Base-by-base conservation (phyloP, 2,888 invertebrate species). In the Seira sanloemensis region DNA sequence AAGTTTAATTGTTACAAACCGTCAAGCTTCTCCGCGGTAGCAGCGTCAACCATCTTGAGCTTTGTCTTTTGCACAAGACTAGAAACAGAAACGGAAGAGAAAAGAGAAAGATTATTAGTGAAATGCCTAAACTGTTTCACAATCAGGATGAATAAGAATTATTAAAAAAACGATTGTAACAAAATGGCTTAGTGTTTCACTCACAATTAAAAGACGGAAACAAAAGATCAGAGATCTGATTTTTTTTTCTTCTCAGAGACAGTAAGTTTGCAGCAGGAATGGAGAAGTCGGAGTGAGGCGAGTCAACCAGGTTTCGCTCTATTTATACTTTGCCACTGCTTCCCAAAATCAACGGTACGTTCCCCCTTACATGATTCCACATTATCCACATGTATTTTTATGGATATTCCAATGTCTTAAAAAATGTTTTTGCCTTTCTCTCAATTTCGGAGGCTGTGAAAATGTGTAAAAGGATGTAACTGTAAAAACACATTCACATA, bases 1-100 rank as follows among this genome's bases (percentile, higher is more conserved):
- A n/a, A n/a, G n/a, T n/a, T n/a, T n/a, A n/a, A n/a, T n/a, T n/a
- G n/a, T n/a, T n/a, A n/a, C n/a, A n/a, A n/a, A n/a, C n/a, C 94
- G 93, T 97, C 97, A 93, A 97, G 93, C 93, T 97, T 97, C 92
- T 97, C 96, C 91, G 96, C 92, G 91, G 95, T 95, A 92, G 95
- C 96, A 91, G 96, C 95, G 93, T 97, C 97, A 93, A 97, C 97
- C 97, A 97, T 97, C 88, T 91, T 92, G 68, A 65, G 19, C 24
- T 37, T 37, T 25, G 4, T 25, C 37, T 76, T 58, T 72, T 68
- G 25, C 24, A 58, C 58, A n/a, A n/a, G 58, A n/a, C 58, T 58
- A 58, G n/a, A 58, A 18, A 58, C 5, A 37, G 12, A 37, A 37
- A 80, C 50, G 23, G 18, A 65, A 26, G 71, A 23, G 12, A 75